phyloP scores from a whole-genome alignment of 2,113 vertebrate genomes.

The Pangasianodon hypophthalmus region DNA sequence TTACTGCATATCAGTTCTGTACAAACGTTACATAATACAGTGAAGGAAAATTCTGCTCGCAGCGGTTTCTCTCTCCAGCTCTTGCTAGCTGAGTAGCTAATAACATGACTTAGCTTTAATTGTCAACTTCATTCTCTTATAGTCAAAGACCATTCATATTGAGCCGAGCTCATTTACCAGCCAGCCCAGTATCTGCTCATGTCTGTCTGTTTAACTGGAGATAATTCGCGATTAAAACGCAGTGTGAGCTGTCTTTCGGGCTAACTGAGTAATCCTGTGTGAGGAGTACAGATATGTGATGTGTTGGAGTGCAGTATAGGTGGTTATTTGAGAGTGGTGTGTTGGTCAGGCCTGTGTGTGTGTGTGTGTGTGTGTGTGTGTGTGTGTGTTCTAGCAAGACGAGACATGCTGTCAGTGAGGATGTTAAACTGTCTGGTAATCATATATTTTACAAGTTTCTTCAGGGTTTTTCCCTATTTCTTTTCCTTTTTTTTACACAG shows the following conservation, averaged over 20 bases:
- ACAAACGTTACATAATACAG: neutral
- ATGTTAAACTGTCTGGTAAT: neutral
- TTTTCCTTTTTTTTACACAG: neutral
- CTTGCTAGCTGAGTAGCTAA: neutral
- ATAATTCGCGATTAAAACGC: neutral
- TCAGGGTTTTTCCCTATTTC: neutral
- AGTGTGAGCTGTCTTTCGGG: neutral
- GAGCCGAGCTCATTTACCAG: neutral
- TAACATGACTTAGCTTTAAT: neutral
- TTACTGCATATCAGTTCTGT: no score
- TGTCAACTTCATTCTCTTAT: conserved; percentile 9
- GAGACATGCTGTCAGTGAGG: conserved; percentile 16
- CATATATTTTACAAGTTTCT: neutral
- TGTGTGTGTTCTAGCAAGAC: conserved; percentile 12
- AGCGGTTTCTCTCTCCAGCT: neutral
- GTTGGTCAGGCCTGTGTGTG: conserved; percentile 12
- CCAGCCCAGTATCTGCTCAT: neutral
- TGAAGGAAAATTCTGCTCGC: neutral
- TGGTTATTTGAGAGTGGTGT: neutral
- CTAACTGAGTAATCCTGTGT: neutral
- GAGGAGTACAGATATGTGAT: neutral
- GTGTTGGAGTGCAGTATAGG: neutral
- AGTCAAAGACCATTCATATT: neutral
- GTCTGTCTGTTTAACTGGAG: neutral
- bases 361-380: conserved; percentile 5